Conservation (phyloP, 1,140 invertebrate species). For the Eumeta japonica region DNA sequence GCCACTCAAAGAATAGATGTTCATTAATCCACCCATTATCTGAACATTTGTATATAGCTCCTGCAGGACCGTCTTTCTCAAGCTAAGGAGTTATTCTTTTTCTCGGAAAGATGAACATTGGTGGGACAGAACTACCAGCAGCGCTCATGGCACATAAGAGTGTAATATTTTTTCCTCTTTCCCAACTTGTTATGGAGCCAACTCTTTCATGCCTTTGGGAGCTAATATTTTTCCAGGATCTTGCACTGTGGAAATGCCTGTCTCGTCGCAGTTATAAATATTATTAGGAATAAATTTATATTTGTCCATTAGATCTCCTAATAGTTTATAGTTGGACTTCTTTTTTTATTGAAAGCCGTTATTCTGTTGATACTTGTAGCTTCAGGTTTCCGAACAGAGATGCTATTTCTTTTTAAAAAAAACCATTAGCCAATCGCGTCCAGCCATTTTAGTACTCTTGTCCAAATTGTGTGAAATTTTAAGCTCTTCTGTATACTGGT, state of each 20-base stretch:
- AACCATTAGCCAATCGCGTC: slow-evolving; percentile 16
- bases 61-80: too few species aligned
- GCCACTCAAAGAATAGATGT: slow-evolving; percentile 33
- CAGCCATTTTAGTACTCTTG: slow-evolving; percentile 19
- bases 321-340: slow-evolving; percentile 17
- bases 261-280: slow-evolving; percentile 25
- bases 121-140: slow-evolving; percentile 36
- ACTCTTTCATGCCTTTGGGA: slow-evolving; percentile 19
- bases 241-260: slow-evolving; percentile 22
- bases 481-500: slow-evolving; percentile 18
- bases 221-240: slow-evolving; percentile 18
- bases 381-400: too few species aligned
- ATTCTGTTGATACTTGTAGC: slow-evolving; percentile 23
- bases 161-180: slow-evolving; percentile 28
- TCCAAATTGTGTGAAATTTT: slow-evolving; percentile 24
- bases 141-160: slow-evolving; percentile 24
- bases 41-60: too few species aligned
- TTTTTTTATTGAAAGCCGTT: slow-evolving; percentile 25
- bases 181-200: slow-evolving; percentile 25
- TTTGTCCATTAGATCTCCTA: slow-evolving; percentile 22
- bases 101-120: slow-evolving; percentile 26
- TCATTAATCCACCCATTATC: slow-evolving; percentile 35
- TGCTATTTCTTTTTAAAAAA: slow-evolving; percentile 23
- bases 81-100: slow-evolving; percentile 22
- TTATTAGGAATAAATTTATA: slow-evolving; percentile 15